Base-by-base conservation (phyloP, 1,140 invertebrate genomes). In the Anthonomus grandis region DNA sequence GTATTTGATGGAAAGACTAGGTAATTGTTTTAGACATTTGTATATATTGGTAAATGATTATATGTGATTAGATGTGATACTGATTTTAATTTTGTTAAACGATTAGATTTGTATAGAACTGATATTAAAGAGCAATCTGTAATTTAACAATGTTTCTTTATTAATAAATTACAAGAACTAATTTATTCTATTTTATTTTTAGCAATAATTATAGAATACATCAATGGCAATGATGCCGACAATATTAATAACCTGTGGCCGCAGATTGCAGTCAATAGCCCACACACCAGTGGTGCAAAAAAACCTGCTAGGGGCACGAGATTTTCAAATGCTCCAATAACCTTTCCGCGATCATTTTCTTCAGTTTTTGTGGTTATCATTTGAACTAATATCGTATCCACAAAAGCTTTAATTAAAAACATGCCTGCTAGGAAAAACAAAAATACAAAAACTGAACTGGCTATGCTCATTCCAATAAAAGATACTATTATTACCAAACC, bases 321-420 rank as follows among this genome's bases (percentile, higher is more conserved):
- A 13, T 42, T 61, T 18, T 60, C 64, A 50, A 59, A 64, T 8
- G 59, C 51, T 12, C 45, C 50, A 19, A 65, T 39, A 6, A 65
- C 44, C 44, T 52, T 62, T 15, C 62, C 62, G 36, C 58, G 57
- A 39, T 64, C 59, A 5, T 58, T 46, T 25, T 55, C 38, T 12
- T 19, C 19, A 19, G 59, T 47, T 15, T 48, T 31, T 10, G 27
- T 42, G 4, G 51, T 25, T 2, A 64, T 22, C 18, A 51, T 19
- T 56, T 64, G 55, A 8, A 24, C 47, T 12, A 62, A 38, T 21
- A 45, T 62, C 2, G 25, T 47, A 4, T 64, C 55, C 18, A 63
- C 13, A 18, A 65, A 34, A 1, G 42, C 10, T 22, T 53, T 51
- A 6, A 37, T 15, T 18, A 64, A 27, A 22, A 51, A 48, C 25